Conservation (phyloP, 2,888 invertebrate species). For the Agrochola lota region DNA sequence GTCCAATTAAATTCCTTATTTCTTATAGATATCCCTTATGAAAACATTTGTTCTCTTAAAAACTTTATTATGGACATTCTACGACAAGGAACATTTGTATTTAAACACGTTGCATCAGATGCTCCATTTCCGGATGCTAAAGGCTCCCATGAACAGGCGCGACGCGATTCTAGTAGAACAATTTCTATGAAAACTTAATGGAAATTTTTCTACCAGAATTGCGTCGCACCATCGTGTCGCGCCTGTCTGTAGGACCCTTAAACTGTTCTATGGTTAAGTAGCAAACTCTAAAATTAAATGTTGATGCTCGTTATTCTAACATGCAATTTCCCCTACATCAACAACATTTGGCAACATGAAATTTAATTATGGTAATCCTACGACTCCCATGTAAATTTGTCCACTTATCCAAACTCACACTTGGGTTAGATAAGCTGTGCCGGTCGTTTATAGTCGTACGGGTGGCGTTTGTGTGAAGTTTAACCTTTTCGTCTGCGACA, state of each 20-base stretch:
- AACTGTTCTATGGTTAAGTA: slow-evolving; percentile 19
- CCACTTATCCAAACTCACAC: slow-evolving; percentile 67
- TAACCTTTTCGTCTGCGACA: slow-evolving; percentile 78
- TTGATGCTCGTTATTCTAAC: slow-evolving; percentile 18
- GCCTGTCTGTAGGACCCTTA: no score
- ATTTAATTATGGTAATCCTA: slow-evolving; percentile 68
- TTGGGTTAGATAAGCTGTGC: slow-evolving; percentile 68
- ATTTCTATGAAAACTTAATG: no score
- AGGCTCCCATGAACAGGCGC: no score
- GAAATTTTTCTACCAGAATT: no score
- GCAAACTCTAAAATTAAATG: slow-evolving; percentile 23
- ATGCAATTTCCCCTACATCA: slow-evolving; percentile 36
- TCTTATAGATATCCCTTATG: slow-evolving; percentile 5
- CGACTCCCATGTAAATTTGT: slow-evolving; percentile 71
- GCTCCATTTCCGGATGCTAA: slow-evolving; percentile 7
- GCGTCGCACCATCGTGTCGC: no score
- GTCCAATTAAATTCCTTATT: slow-evolving; percentile 14
- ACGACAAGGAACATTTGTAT: not conserved
- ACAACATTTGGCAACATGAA: slow-evolving; percentile 50
- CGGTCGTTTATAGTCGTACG: slow-evolving; percentile 65
- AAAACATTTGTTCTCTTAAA: slow-evolving; percentile 1
- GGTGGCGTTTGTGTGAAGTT: slow-evolving; percentile 76
- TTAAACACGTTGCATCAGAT: slow-evolving; percentile 29
- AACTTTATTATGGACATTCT: not conserved
- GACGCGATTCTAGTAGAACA: no score